phyloP scores from a whole-genome alignment of 1,140 invertebrate species.

The Lordiphosa mommai region DNA sequence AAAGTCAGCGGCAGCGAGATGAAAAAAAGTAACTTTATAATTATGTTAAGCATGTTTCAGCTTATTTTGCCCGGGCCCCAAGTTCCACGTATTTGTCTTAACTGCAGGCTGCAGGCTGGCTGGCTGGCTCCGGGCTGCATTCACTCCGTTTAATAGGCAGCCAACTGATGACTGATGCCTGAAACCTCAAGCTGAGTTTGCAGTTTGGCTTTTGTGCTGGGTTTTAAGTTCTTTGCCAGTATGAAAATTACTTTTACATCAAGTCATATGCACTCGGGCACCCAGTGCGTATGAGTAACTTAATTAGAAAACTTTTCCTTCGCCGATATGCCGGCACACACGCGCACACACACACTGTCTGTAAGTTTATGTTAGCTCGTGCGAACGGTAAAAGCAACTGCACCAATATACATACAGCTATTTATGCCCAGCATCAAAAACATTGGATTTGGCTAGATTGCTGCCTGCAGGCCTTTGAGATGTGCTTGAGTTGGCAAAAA shows the following conservation, averaged over 20 bases:
- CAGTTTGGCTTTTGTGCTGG: conserved; percentile 33
- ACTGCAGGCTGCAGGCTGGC: too few species aligned
- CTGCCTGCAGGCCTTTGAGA: conserved; percentile 13
- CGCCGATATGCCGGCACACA: conserved; percentile 20
- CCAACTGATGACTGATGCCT: conserved; percentile 13
- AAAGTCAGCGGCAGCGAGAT: conserved; percentile 42
- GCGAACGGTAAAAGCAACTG: conserved; percentile 15
- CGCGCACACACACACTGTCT: conserved; percentile 12
- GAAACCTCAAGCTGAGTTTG: conserved; percentile 27
- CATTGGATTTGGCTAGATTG: conserved; percentile 20
- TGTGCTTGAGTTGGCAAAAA: neutral
- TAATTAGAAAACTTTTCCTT: conserved; percentile 75
- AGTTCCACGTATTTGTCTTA: conserved; percentile 33
- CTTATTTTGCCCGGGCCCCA: conserved; percentile 42
- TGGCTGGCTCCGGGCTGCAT: neutral
- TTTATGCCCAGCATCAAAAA: conserved; percentile 50
- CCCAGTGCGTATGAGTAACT: conserved; percentile 73
- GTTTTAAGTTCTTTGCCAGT: conserved; percentile 23
- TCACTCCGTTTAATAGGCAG: conserved; percentile 35
- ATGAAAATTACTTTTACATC: conserved; percentile 76
- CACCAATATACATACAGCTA: conserved; percentile 26
- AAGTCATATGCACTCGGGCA: conserved; percentile 67
- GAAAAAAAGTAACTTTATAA: conserved; percentile 60
- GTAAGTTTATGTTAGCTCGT: conserved; percentile 45
- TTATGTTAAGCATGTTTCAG: conserved; percentile 71